These are phyloP conservation scores for Micrasema minimum DNA, from an alignment of 1,140 invertebrate genomes.

Conservation along the genomic window DNA sequence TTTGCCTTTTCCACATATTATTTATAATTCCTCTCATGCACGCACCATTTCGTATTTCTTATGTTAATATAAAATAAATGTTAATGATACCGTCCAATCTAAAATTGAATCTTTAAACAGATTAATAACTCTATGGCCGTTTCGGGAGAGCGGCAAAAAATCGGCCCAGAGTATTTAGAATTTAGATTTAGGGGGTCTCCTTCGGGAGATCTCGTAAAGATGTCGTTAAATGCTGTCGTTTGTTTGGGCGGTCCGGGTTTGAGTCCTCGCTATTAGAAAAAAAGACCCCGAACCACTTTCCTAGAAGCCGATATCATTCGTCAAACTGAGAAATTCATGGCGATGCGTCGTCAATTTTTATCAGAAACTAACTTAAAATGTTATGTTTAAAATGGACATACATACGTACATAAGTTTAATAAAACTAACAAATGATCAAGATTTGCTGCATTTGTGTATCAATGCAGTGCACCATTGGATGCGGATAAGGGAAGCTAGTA, in stretches of 20 bases:
- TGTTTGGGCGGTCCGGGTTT: slow-evolving; percentile 17
- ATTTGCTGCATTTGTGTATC: too few species aligned
- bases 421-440: too few species aligned
- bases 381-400: too few species aligned
- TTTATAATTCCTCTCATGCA: too few species aligned
- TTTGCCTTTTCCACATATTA: too few species aligned
- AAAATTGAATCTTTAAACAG: background rate
- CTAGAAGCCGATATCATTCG: slow-evolving; percentile 18
- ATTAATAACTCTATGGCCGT: slow-evolving; percentile 20
- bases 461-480: too few species aligned
- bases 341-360: too few species aligned
- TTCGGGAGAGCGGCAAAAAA: background rate
- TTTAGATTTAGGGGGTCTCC: slow-evolving; percentile 15
- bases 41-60: too few species aligned
- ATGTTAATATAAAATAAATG: too few species aligned
- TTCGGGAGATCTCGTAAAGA: slow-evolving; percentile 15
- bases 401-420: too few species aligned
- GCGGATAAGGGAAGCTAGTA: too few species aligned
- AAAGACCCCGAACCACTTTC: slow-evolving; percentile 3
- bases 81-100: background rate
- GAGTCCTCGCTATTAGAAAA: background rate
- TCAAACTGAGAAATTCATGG: background rate
- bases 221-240: slow-evolving; percentile 27
- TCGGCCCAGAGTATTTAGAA: background rate
- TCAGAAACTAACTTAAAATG: too few species aligned